These are phyloP conservation scores for Campoletis raptor DNA, from an alignment of 2,888 invertebrate species.

Conservation along the genomic window DNA sequence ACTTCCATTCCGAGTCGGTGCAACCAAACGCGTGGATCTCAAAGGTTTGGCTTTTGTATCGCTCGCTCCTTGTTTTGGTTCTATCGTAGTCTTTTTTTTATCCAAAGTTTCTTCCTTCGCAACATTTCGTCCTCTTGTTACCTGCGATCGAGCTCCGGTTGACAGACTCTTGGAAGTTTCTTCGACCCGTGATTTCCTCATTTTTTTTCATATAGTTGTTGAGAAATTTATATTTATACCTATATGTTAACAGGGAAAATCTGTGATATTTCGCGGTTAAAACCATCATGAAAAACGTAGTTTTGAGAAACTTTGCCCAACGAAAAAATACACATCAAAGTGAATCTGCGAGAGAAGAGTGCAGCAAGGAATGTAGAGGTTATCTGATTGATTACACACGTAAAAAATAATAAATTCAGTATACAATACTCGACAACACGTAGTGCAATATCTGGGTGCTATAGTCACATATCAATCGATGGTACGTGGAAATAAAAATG, in stretches of 20 bases:
- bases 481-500: constrained; percentile 9
- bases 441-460: constrained; percentile 51
- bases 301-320: constrained; percentile 22
- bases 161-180: constrained; percentile 44
- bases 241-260: not conserved
- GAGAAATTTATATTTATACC: constrained; percentile 19
- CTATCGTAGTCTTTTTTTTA: constrained; percentile 13
- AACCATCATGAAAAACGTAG: not conserved
- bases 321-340: not conserved
- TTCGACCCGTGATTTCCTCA: constrained; percentile 54
- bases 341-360: not conserved
- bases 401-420: not conserved
- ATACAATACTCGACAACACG: constrained; percentile 9
- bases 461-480: constrained; percentile 43
- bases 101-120: constrained; percentile 29
- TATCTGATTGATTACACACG: constrained; percentile 29
- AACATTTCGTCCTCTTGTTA: constrained; percentile 3
- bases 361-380: not conserved
- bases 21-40: not conserved
- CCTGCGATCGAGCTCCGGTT: not conserved
- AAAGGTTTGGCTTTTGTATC: constrained; percentile 30
- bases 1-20: constrained; percentile 8
- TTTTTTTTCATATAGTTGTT: constrained; percentile 20
- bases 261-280: constrained; percentile 15
- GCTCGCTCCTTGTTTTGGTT: constrained; percentile 7